Evolutionary conservation across 2,797 vertebrate species (phyloP).

Genomic region (Enteromius thamalakanensis): DNA sequence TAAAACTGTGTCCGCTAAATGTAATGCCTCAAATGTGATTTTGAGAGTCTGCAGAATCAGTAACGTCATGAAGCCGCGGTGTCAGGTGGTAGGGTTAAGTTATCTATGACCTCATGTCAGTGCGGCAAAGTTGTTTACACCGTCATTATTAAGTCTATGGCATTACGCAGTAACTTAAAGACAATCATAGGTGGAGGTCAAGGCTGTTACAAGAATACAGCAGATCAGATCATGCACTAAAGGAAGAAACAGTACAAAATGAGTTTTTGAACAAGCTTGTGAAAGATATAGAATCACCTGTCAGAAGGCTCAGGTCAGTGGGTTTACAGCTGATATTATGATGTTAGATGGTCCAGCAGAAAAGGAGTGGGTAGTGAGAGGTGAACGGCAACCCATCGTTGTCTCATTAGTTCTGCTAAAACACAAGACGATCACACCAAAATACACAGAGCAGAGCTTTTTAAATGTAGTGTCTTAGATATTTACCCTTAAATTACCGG

Average conservation of each 20-base stretch:
- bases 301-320: slow-evolving; percentile 58
- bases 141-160: slow-evolving; percentile 43
- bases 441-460: neutral
- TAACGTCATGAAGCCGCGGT: slow-evolving; percentile 16
- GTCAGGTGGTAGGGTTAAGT: slow-evolving; percentile 42
- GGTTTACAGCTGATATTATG: slow-evolving; percentile 65
- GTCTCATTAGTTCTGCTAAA: slow-evolving; percentile 22
- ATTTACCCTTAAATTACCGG: neutral
- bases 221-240: slow-evolving; percentile 30
- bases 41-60: neutral
- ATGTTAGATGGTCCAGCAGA: slow-evolving; percentile 50
- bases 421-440: neutral
- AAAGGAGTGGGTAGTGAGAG: slow-evolving; percentile 58
- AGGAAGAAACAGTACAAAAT: slow-evolving; percentile 38
- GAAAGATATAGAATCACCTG: slow-evolving; percentile 57
- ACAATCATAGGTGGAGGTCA: slow-evolving; percentile 36
- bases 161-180: slow-evolving; percentile 25
- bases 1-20: neutral
- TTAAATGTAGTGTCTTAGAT: neutral
- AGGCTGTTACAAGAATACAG: slow-evolving; percentile 19
- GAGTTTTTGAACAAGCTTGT: slow-evolving; percentile 49
- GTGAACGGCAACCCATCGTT: slow-evolving; percentile 35
- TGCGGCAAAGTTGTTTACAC: slow-evolving; percentile 42
- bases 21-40: neutral
- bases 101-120: slow-evolving; percentile 28